Evolutionary conservation across 2,888 invertebrate genomes (phyloP).

Genomic region (Heliconius aoede): DNA sequence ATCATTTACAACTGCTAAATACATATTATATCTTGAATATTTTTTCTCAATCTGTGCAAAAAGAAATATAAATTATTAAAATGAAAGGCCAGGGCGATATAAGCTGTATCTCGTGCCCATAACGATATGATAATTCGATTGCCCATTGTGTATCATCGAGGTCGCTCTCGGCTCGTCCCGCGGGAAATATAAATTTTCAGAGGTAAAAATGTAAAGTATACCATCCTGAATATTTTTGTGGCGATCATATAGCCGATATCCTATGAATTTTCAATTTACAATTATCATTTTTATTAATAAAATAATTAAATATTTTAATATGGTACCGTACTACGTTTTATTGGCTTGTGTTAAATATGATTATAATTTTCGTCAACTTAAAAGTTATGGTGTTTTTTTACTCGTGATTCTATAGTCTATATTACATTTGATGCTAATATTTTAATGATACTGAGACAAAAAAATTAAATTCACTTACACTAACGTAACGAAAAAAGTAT

Average conservation of each 20-base stretch:
- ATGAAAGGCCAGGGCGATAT: slow-evolving; percentile 32
- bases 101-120: slow-evolving; percentile 37
- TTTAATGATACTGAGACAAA: too few species aligned
- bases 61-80: slow-evolving; percentile 9
- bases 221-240: slow-evolving; percentile 73
- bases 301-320: neutral
- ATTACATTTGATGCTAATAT: too few species aligned
- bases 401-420: too few species aligned
- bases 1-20: too few species aligned
- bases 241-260: slow-evolving; percentile 60
- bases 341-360: neutral
- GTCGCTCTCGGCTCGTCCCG: slow-evolving; percentile 70
- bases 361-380: too few species aligned
- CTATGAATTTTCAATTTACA: slow-evolving; percentile 39
- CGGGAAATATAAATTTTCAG: slow-evolving; percentile 78
- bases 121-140: slow-evolving; percentile 78
- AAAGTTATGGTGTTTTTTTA: too few species aligned
- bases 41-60: neutral
- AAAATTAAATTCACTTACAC: too few species aligned
- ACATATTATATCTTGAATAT: neutral
- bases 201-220: slow-evolving; percentile 77
- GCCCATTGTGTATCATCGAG: slow-evolving; percentile 78
- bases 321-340: neutral
- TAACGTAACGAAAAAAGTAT: too few species aligned
- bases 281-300: slow-evolving; percentile 6